These are phyloP conservation scores for Ylistrum balloti DNA, from an alignment of 1,140 invertebrate species.

Conservation along the genomic window DNA sequence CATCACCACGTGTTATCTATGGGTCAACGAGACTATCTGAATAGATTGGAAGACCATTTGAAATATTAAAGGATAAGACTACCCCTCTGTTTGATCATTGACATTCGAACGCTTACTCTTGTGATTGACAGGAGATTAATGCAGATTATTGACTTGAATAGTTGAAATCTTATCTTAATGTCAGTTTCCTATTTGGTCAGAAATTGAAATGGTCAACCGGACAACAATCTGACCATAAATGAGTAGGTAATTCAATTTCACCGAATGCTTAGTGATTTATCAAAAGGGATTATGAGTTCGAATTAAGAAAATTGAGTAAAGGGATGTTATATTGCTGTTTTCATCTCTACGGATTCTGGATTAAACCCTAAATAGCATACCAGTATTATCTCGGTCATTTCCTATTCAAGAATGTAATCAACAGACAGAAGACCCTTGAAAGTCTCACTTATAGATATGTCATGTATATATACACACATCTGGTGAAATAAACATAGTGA, in stretches of 20 bases:
- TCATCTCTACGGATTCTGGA: not conserved
- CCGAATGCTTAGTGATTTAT: not conserved
- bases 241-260: not conserved
- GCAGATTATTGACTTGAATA: not conserved
- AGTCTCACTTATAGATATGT: too few species aligned
- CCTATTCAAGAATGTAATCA: not conserved
- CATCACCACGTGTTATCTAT: not conserved
- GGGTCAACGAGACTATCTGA: not conserved
- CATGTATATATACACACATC: too few species aligned
- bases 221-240: not conserved
- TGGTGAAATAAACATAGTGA: too few species aligned
- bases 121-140: not conserved
- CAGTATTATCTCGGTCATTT: not conserved
- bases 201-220: not conserved
- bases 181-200: constrained; percentile 8
- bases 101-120: not conserved
- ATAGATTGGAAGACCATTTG: constrained; percentile 23
- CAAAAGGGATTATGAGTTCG: not conserved
- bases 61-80: constrained; percentile 20
- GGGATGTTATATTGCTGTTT: not conserved
- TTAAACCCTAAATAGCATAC: not conserved
- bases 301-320: not conserved
- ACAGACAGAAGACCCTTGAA: too few species aligned
- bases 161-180: not conserved
- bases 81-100: not conserved